Percentiles rank a stretch among this genome's conserved stretches.
These are phyloP conservation scores for Chaetogeoica ovagalla DNA, from an alignment of 2,888 invertebrate genomes.

Conservation along the genomic window DNA sequence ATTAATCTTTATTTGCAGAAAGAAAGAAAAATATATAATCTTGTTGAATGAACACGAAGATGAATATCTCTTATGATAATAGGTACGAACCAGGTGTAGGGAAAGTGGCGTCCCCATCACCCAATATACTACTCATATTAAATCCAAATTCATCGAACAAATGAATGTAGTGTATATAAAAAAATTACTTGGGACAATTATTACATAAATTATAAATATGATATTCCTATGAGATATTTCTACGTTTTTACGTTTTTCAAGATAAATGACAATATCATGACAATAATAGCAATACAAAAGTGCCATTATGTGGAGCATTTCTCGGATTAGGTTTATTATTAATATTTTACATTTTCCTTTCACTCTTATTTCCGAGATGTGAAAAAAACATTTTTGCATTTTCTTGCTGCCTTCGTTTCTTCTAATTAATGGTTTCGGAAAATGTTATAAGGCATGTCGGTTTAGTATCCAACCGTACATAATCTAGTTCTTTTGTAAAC, in stretches of 20 bases:
- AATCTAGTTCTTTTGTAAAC: background rate
- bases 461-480: background rate
- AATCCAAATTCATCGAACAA: too few species aligned
- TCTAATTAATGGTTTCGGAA: slow-evolving; percentile 9
- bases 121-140: too few species aligned
- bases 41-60: too few species aligned
- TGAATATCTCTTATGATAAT: too few species aligned
- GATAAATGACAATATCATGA: slow-evolving; percentile 8
- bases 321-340: slow-evolving; percentile 1
- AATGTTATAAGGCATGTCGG: background rate
- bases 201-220: background rate
- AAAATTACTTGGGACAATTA: background rate
- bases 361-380: background rate
- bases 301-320: background rate
- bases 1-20: too few species aligned
- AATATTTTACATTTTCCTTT: background rate
- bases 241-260: background rate
- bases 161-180: background rate
- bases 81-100: too few species aligned
- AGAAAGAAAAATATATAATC: too few species aligned
- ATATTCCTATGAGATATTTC: background rate
- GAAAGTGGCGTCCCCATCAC: too few species aligned
- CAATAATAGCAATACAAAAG: slow-evolving; percentile 1
- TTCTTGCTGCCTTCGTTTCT: slow-evolving; percentile 9
- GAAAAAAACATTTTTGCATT: background rate